phyloP scores from a whole-genome alignment of 2,888 invertebrate species.

The Apamea anceps region DNA sequence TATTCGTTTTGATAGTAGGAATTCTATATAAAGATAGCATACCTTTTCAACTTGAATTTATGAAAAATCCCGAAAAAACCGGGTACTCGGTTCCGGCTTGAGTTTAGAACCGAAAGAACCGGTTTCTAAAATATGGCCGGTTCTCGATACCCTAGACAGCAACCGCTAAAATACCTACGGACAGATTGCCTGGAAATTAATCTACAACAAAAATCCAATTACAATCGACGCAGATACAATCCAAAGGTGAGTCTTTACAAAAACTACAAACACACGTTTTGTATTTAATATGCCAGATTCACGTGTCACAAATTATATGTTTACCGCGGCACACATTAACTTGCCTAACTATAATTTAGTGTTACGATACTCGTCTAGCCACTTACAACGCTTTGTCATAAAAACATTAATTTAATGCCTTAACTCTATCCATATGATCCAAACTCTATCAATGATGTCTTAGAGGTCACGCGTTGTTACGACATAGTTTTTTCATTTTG shows the following conservation, averaged over 20 bases:
- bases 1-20: too few relatives aligned
- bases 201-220: too few relatives aligned
- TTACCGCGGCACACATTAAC: slow-evolving; percentile 12
- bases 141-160: too few relatives aligned
- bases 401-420: slow-evolving; percentile 9
- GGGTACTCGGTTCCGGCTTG: too few relatives aligned
- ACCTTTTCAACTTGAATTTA: too few relatives aligned
- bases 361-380: neutral
- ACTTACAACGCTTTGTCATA: neutral
- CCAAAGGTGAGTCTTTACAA: neutral
- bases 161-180: too few relatives aligned
- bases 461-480: neutral
- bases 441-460: neutral
- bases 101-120: too few relatives aligned
- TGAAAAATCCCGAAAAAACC: too few relatives aligned
- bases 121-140: too few relatives aligned
- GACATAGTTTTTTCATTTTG: neutral
- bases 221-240: too few relatives aligned
- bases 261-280: slow-evolving; percentile 19
- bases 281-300: slow-evolving; percentile 10
- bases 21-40: too few relatives aligned
- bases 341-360: neutral
- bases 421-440: neutral
- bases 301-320: slow-evolving; percentile 9
- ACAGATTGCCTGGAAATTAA: too few relatives aligned